Evolutionary conservation across 2,888 invertebrate species (phyloP).

Genomic region (Drosophila mulleri): DNA sequence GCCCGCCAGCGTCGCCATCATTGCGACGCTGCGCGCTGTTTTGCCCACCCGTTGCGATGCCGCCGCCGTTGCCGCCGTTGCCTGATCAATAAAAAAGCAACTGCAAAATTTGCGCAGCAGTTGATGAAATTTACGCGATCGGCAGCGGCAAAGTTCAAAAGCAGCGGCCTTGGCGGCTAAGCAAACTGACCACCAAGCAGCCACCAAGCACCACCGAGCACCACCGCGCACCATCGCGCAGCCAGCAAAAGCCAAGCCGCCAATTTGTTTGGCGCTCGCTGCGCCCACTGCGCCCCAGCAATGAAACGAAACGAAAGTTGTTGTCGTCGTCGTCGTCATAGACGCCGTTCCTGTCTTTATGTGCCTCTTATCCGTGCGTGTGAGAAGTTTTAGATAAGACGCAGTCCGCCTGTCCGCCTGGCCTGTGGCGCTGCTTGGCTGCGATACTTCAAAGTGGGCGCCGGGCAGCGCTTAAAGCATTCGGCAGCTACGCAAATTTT

Average conservation of each 20-base stretch:
- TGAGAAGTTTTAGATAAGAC: slow-evolving; percentile 78
- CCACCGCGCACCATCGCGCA: neutral
- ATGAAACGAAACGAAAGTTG: slow-evolving; percentile 42
- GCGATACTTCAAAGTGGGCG: slow-evolving; percentile 60
- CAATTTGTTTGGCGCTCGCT: slow-evolving; percentile 59
- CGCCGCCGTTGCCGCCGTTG: slow-evolving; percentile 30
- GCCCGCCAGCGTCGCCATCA: slow-evolving; percentile 74
- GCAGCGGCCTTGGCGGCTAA: slow-evolving; percentile 54
- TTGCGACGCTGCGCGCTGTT: slow-evolving; percentile 10
- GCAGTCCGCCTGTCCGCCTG: too few relatives aligned
- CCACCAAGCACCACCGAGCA: slow-evolving; percentile 3
- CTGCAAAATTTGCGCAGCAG: slow-evolving; percentile 81
- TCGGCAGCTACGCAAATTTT: slow-evolving; percentile 61
- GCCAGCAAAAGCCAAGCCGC: slow-evolving; percentile 38
- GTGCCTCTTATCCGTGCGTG: slow-evolving; percentile 69
- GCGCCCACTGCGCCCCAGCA: slow-evolving; percentile 47
- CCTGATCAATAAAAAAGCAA: slow-evolving; percentile 77
- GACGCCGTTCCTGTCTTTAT: slow-evolving; percentile 14
- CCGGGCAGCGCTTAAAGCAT: slow-evolving; percentile 27
- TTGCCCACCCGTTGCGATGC: slow-evolving; percentile 24
- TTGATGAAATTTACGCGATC: slow-evolving; percentile 82
- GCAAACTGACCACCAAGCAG: slow-evolving; percentile 39
- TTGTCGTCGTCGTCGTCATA: slow-evolving; percentile 42
- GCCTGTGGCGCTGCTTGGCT: too few relatives aligned
- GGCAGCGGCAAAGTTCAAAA: slow-evolving; percentile 76